A percentile compares a stretch with the other conserved stretches of the same genome.
Evolutionary conservation across 1,140 invertebrate genomes (phyloP).

Genomic region (Teleopsis dalmanni): DNA sequence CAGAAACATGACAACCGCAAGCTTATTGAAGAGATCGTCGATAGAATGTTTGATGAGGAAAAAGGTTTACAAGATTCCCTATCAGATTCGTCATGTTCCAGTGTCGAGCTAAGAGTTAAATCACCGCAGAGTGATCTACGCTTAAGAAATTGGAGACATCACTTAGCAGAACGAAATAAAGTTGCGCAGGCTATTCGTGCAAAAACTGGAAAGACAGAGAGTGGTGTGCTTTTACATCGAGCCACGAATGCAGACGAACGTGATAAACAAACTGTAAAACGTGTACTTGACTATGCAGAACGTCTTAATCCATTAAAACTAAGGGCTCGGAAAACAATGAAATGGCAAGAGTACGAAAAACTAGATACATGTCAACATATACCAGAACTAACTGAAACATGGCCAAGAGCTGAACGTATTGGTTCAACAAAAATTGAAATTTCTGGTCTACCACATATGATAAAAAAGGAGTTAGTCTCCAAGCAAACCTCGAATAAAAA

Average conservation of each 20-base stretch:
- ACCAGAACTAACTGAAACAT: constrained; percentile 19
- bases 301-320: constrained; percentile 23
- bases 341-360: constrained; percentile 8
- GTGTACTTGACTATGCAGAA: constrained; percentile 24
- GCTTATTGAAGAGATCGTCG: constrained; percentile 16
- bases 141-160: constrained; percentile 24
- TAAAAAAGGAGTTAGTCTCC: constrained; percentile 22
- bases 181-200: constrained; percentile 19
- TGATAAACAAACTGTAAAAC: constrained; percentile 21
- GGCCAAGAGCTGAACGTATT: constrained; percentile 19
- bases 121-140: constrained; percentile 26
- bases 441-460: constrained; percentile 16
- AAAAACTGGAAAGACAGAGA: constrained; percentile 15
- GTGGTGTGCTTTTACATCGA: constrained; percentile 26
- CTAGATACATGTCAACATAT: background rate
- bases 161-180: constrained; percentile 14
- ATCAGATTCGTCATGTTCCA: constrained; percentile 12
- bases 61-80: background rate
- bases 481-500: constrained; percentile 2
- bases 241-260: constrained; percentile 17
- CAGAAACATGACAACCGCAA: constrained; percentile 14
- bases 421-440: constrained; percentile 16
- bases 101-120: constrained; percentile 10
- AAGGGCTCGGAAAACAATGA: background rate
- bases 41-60: constrained; percentile 15